Conservation (phyloP, 2,888 invertebrate species). For the Eristalis intricaria region DNA sequence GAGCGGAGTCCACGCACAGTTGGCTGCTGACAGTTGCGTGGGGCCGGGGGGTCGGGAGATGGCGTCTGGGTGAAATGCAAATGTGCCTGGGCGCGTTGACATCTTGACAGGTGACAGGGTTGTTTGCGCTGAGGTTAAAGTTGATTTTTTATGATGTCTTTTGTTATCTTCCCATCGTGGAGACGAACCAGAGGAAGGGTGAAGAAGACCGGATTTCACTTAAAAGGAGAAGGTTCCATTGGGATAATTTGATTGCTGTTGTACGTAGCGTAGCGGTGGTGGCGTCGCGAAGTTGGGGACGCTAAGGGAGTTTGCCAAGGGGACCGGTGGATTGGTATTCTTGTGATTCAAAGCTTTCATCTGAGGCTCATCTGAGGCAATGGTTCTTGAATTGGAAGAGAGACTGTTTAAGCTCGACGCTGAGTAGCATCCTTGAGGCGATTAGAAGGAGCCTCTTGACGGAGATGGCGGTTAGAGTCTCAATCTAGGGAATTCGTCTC, state of each 20-base stretch:
- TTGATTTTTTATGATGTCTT: slow-evolving; percentile 45
- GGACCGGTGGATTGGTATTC: too few relatives aligned
- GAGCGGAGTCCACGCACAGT: slow-evolving; percentile 60
- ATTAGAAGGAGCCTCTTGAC: too few relatives aligned
- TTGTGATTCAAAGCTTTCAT: too few relatives aligned
- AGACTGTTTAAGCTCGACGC: too few relatives aligned
- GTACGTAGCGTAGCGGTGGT: not conserved
- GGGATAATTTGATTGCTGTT: slow-evolving; percentile 10
- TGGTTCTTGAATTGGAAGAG: too few relatives aligned
- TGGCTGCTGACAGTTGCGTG: slow-evolving; percentile 28
- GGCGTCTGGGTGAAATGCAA: slow-evolving; percentile 46
- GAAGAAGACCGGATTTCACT: slow-evolving; percentile 11
- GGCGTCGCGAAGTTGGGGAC: not conserved
- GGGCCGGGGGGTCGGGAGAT: too few relatives aligned
- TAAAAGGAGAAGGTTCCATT: slow-evolving; percentile 41
- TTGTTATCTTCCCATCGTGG: not conserved
- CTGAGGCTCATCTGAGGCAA: too few relatives aligned
- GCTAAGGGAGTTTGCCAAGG: too few relatives aligned
- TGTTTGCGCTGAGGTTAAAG: slow-evolving; percentile 53
- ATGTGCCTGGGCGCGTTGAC: slow-evolving; percentile 52
- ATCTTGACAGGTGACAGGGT: slow-evolving; percentile 64
- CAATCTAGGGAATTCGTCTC: too few relatives aligned
- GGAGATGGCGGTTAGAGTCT: too few relatives aligned
- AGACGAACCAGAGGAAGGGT: not conserved
- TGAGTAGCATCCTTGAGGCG: too few relatives aligned